Percentiles rank a stretch among this genome's conserved stretches.
Evolutionary conservation across 2,888 invertebrate genomes (phyloP).

Genomic region (Luperina testacea): DNA sequence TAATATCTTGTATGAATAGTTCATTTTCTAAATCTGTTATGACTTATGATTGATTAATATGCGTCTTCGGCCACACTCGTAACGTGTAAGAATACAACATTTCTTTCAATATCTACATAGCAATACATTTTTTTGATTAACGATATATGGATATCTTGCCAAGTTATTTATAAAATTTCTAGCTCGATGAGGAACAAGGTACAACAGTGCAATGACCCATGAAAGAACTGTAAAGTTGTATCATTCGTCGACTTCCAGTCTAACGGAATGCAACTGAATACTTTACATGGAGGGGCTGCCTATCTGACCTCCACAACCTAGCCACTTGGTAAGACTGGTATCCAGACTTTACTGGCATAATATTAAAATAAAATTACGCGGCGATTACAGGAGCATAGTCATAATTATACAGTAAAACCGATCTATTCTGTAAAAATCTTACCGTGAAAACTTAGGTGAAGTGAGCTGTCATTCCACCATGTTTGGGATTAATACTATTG

Average conservation of each 20-base stretch:
- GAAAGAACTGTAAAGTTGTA: not conserved
- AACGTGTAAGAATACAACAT: slow-evolving; percentile 11
- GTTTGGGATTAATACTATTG: too few relatives aligned
- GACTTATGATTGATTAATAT: not conserved
- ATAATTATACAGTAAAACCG: too few relatives aligned
- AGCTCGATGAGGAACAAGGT: not conserved
- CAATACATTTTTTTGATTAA: slow-evolving; percentile 7
- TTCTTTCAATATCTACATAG: slow-evolving; percentile 9
- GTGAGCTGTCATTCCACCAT: not conserved
- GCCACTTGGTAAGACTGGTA: not conserved
- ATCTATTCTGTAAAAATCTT: not conserved
- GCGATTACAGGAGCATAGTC: not conserved
- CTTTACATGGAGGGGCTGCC: not conserved
- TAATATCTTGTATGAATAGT: not conserved
- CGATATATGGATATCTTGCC: slow-evolving; percentile 1
- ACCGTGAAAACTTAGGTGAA: too few relatives aligned
- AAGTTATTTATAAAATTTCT: not conserved
- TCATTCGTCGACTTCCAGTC: not conserved
- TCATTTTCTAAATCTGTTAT: not conserved
- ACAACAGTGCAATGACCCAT: not conserved
- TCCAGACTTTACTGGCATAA: not conserved
- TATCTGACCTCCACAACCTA: not conserved
- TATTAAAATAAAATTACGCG: not conserved
- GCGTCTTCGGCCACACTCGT: not conserved
- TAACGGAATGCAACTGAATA: not conserved